Percentiles rank a stretch among this genome's conserved stretches.
These are phyloP conservation scores for Yponomeuta sedellus DNA, from an alignment of 2,888 invertebrate species.

Conservation along the genomic window DNA sequence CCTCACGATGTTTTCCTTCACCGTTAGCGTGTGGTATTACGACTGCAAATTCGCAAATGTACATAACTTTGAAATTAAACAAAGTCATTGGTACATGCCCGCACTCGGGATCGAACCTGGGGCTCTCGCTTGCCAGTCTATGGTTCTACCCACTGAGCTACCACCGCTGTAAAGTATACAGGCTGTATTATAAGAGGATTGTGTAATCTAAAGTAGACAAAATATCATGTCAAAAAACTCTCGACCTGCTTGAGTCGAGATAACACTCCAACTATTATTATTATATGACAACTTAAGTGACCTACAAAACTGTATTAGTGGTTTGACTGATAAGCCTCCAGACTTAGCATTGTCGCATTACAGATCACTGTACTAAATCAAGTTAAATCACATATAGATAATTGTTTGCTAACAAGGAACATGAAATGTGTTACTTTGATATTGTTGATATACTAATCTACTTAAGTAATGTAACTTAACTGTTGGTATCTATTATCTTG, in stretches of 20 bases:
- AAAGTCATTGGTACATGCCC: too few species aligned
- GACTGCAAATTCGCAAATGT: too few species aligned
- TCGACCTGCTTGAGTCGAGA: not conserved
- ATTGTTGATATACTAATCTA: not conserved
- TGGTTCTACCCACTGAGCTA: too few species aligned
- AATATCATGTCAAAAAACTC: constrained; percentile 2
- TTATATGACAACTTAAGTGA: not conserved
- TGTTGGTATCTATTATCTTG: not conserved
- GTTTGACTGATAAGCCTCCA: not conserved
- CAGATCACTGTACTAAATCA: not conserved
- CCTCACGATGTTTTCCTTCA: too few species aligned
- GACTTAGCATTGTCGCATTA: not conserved
- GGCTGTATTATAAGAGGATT: too few species aligned
- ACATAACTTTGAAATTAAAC: too few species aligned
- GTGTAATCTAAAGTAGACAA: not conserved
- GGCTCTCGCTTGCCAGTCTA: too few species aligned
- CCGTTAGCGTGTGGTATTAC: too few species aligned
- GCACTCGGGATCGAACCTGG: too few species aligned
- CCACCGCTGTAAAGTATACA: too few species aligned
- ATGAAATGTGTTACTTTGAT: too few species aligned
- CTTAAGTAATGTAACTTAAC: not conserved
- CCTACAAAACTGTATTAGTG: not conserved
- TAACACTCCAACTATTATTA: not conserved
- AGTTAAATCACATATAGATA: not conserved
- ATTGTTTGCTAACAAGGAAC: not conserved